Percentiles rank a stretch among this genome's conserved stretches.
Evolutionary conservation across 1,140 invertebrate species (phyloP).

Genomic region (Drosophila burlai): DNA sequence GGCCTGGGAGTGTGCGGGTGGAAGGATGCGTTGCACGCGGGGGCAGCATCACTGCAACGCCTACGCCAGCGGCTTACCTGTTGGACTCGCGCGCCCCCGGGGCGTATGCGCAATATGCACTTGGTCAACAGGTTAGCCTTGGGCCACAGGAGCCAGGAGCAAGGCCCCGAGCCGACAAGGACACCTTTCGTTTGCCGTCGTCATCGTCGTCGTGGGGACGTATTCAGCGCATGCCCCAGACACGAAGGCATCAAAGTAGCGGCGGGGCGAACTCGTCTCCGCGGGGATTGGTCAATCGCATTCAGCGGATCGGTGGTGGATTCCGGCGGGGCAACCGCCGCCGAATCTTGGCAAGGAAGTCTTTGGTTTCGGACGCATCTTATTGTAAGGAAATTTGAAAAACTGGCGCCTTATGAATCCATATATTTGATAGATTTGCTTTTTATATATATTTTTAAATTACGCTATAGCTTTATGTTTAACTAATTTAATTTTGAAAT

Average conservation of each 20-base stretch:
- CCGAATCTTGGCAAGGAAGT: background rate
- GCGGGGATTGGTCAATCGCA: conserved; percentile 36
- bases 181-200: background rate
- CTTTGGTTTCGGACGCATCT: background rate
- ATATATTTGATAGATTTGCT: background rate
- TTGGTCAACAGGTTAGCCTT: conserved; percentile 77
- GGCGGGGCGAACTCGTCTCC: conserved; percentile 7
- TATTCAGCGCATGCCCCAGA: conserved; percentile 70
- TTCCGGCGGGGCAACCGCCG: background rate
- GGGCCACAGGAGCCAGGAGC: conserved; percentile 10
- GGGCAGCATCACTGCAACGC: conserved; percentile 28
- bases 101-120: conserved; percentile 79
- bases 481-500: background rate
- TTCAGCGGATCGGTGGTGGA: conserved; percentile 40
- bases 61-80: conserved; percentile 67
- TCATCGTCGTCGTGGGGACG: background rate
- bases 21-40: background rate
- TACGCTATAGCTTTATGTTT: background rate
- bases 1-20: background rate
- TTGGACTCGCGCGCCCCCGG: conserved; percentile 44
- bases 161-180: conserved; percentile 18
- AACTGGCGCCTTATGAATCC: too few species aligned
- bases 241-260: conserved; percentile 34
- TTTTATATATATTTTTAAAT: background rate
- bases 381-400: background rate